Evolutionary conservation across 2,797 vertebrate species (phyloP), one percentile per base, ranked within the genome.

Genomic region (Peromyscus nudipes): DNA sequence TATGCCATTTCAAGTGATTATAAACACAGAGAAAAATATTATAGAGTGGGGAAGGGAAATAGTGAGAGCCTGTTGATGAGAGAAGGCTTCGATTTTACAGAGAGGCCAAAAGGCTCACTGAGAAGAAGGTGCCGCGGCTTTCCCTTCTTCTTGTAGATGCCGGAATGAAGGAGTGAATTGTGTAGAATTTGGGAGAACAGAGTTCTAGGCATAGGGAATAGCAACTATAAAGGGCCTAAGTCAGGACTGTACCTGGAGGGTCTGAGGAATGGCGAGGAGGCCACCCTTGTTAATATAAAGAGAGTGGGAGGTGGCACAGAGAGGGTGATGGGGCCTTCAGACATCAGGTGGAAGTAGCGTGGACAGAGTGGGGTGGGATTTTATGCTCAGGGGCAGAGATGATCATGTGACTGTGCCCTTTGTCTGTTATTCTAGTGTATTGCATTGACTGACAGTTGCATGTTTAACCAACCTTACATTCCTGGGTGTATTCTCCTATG

Each of bases 391-490:
- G 75, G n/a, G 6, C 8, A 12, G 77, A 89, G 52, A 49, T n/a
- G 43, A 37, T 37, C 25, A 2, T 12, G 23, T 31, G 29, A 25
- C 60, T 43, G 29, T 91, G 49, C 31, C 79, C 60, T 95, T 29
- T 43, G 49, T 83, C 17, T 64, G 4, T 43, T 52, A 25, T n/a
- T 25, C 21, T 43, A 25, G 31, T 89, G 5, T 67, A 21, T n/a
- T 55, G 43, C 21, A 37, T 23, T 84, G n/a, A 43, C 29, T 84
- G 40, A 43, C 34, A 82, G 64, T 55, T 49, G 37, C 43, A 3
- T 77, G 37, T 82, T 89, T 87, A 96, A n/a, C 91, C 37, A 86
- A 76, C 86, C 57, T 95, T 84, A 87, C 64, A 62, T 93, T 96
- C 57, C 57, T 40, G 31, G 40, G 34, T 80, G 37, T 87, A 23